Conservation (phyloP, 2,113 vertebrate species). For the Lutjanus erythropterus region DNA sequence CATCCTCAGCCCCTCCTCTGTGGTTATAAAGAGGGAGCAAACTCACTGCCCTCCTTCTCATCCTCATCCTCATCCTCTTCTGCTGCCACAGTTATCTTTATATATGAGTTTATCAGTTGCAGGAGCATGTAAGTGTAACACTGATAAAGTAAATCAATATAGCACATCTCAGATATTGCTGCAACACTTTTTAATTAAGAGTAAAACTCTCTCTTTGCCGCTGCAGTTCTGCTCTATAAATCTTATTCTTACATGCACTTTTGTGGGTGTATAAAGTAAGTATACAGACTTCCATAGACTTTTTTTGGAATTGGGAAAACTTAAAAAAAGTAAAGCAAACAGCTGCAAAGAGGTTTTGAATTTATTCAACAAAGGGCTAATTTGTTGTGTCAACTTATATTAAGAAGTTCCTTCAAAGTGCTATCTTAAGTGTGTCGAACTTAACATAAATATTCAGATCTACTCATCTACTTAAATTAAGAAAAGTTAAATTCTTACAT, state of each 20-base stretch:
- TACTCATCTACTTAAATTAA: too few relatives aligned
- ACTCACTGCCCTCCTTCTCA: slow-evolving; percentile 34
- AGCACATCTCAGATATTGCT: neutral
- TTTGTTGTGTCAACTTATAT: too few relatives aligned
- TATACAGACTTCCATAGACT: too few relatives aligned
- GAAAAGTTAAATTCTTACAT: too few relatives aligned
- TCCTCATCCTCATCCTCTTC: neutral
- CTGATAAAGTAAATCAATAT: neutral
- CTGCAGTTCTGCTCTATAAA: neutral
- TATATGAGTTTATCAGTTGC: neutral
- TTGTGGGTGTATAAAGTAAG: too few relatives aligned
- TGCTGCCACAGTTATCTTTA: neutral
- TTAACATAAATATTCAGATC: too few relatives aligned
- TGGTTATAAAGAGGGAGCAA: slow-evolving; percentile 32
- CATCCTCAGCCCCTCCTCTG: slow-evolving; percentile 33
- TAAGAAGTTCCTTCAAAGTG: too few relatives aligned
- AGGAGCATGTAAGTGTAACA: neutral
- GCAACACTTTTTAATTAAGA: neutral
- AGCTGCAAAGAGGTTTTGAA: too few relatives aligned
- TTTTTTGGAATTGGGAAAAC: too few relatives aligned
- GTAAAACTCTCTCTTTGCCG: neutral
- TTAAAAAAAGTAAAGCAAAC: too few relatives aligned
- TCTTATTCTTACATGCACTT: neutral
- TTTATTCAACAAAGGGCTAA: too few relatives aligned
- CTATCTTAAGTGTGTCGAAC: too few relatives aligned